Conservation (phyloP, 1,140 invertebrate species). For the Eumaeus atala region DNA sequence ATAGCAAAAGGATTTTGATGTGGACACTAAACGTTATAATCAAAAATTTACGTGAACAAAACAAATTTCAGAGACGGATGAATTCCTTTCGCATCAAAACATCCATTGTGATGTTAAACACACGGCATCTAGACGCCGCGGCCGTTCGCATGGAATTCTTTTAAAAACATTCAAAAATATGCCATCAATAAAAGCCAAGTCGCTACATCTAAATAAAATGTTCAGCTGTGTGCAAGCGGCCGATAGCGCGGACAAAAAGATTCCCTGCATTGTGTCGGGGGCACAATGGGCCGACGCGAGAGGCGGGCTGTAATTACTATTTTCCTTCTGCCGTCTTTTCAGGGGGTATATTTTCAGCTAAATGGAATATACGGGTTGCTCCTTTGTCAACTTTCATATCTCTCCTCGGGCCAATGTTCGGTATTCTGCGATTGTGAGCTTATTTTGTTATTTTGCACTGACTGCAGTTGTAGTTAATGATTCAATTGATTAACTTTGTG, state of each 20-base stretch:
- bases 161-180: conserved; percentile 16
- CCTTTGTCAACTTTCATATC: conserved; percentile 38
- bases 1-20: too few relatives aligned
- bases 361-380: conserved; percentile 35
- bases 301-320: conserved; percentile 70
- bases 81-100: too few relatives aligned
- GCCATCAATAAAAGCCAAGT: conserved; percentile 30
- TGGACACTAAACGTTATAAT: too few relatives aligned
- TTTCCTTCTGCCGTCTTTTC: conserved; percentile 65
- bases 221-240: conserved; percentile 50
- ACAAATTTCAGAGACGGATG: too few relatives aligned
- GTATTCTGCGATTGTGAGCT: conserved; percentile 28
- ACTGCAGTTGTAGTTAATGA: too few relatives aligned
- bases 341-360: conserved; percentile 59
- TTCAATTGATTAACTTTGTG: too few relatives aligned
- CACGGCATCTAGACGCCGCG: too few relatives aligned
- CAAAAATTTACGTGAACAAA: too few relatives aligned
- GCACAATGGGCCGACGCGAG: conserved; percentile 48
- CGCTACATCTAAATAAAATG: conserved; percentile 44
- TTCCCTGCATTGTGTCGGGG: conserved; percentile 57
- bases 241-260: conserved; percentile 70
- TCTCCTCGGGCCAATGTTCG: conserved; percentile 27
- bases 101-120: too few relatives aligned
- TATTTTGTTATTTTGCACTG: conserved; percentile 9
- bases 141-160: background rate